Conservation (phyloP, 2,797 vertebrate species). For the Triplophysa yarkandensis region DNA sequence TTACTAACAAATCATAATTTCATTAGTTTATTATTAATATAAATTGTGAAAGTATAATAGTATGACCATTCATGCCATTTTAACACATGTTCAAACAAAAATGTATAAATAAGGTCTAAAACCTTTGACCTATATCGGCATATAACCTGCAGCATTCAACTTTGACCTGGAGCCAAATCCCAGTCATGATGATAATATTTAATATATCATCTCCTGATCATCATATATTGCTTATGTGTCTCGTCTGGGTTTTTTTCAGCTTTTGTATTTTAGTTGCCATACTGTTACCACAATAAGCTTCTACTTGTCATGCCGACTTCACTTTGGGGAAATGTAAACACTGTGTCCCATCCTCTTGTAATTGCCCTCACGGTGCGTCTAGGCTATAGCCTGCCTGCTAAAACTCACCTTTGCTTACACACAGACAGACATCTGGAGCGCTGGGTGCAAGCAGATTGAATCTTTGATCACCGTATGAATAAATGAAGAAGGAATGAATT, state of each 20-base stretch:
- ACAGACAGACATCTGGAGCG: slow-evolving; percentile 29
- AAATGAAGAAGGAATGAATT: slow-evolving; percentile 52
- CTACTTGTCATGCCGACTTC: neutral
- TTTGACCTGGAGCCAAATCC: neutral
- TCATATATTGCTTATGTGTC: neutral
- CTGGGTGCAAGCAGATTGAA: slow-evolving; percentile 42
- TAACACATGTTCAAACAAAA: too few relatives aligned
- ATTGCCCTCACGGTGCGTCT: slow-evolving; percentile 28
- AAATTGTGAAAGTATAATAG: too few relatives aligned
- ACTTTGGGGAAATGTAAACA: slow-evolving; percentile 17
- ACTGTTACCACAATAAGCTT: neutral
- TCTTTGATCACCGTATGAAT: slow-evolving; percentile 51
- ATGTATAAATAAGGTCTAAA: too few relatives aligned
- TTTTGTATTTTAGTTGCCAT: neutral
- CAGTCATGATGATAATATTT: neutral
- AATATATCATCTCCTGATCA: neutral
- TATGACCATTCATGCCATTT: too few relatives aligned
- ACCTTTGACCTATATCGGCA: neutral
- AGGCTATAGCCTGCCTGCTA: slow-evolving; percentile 34
- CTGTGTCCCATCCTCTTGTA: slow-evolving; percentile 19
- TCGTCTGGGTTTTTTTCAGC: neutral
- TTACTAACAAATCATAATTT: too few relatives aligned
- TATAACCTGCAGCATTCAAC: neutral
- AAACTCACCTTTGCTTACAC: slow-evolving; percentile 33
- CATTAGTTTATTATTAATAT: too few relatives aligned